Base-by-base conservation (phyloP, 2,113 vertebrate genomes). In the Carassius gibelio region DNA sequence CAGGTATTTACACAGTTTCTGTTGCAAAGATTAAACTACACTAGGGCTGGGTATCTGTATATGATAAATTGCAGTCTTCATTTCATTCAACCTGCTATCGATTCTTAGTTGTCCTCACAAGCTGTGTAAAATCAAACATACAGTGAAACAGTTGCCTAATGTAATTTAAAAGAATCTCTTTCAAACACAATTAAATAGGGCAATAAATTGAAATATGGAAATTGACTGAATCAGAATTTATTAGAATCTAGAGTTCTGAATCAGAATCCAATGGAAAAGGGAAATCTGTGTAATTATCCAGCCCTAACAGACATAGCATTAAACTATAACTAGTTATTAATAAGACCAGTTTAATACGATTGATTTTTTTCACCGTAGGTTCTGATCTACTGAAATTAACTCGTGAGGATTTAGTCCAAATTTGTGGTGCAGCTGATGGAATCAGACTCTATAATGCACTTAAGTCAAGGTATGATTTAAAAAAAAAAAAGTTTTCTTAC, bases 321-420 rank as follows among this genome's bases (percentile, higher is more conserved):
- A 13, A 9, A 45, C 8, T 45, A 45, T 45, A 45, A 45, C 9
- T 57, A 8, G 8, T 48, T 38, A 9, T 42, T 38, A 38, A 5
- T n/a, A 13, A 34, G 19, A 45, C 17, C 30, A 5, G 77, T 81
- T 34, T 84, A 11, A 87, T 34, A 52, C 79, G 21, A 86, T 8
- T 21, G 6, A 10, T 68, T 79, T 69, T 30, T 30, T 61, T n/a
- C 50, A 1, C 59, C 42, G 17, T 88, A 99, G 98, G 98, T 36
- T 95, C 97, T n/a, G 98, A 99, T 87, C 93, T 99, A 91, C 88
- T 99, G 94, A 99, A 98, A 92, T 94, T 99, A 91, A 99, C 97
- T 42, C 95, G 98, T 74, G 98, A 99, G 83, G 98, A 99, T 11
- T 96, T 99, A 42, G 99, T 99, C 91, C 98, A 99, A 93, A 99